A percentile compares a stretch with the other conserved stretches of the same genome.
Conservation (phyloP, 2,797 vertebrate genomes). For the Peromyscus attwateri region DNA sequence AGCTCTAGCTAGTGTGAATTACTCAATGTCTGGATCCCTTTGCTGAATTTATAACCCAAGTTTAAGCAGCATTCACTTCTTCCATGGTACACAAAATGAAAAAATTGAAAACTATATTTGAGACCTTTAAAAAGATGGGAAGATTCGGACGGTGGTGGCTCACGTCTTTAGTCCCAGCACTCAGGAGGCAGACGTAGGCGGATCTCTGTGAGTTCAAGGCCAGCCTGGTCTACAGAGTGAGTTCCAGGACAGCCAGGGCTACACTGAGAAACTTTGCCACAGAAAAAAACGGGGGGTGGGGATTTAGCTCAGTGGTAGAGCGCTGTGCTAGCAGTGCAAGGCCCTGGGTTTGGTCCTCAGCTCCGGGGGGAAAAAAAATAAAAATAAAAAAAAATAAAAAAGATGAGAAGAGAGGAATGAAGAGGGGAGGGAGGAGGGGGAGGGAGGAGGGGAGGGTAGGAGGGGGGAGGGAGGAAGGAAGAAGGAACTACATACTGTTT, state of each 20-base stretch:
- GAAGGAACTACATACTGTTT: conserved; percentile 51
- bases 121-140: conserved; percentile 34
- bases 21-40: conserved; percentile 40
- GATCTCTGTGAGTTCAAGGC: no score
- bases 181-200: no score
- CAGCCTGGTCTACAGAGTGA: no score
- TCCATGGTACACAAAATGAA: conserved; percentile 51
- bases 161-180: no score
- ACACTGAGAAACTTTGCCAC: no score
- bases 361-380: no score
- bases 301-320: no score
- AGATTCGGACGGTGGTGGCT: not conserved
- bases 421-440: not conserved
- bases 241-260: no score
- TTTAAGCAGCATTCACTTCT: conserved; percentile 61
- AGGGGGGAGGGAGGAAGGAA: not conserved
- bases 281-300: no score
- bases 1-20: conserved; percentile 49
- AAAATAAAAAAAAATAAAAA: no score
- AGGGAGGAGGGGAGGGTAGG: not conserved
- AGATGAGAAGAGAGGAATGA: not conserved
- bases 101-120: conserved; percentile 57
- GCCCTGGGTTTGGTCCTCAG: no score
- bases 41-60: conserved; percentile 34
- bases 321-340: no score